Base-by-base conservation (phyloP, 2,113 vertebrate species). In the Microtus montanus region DNA sequence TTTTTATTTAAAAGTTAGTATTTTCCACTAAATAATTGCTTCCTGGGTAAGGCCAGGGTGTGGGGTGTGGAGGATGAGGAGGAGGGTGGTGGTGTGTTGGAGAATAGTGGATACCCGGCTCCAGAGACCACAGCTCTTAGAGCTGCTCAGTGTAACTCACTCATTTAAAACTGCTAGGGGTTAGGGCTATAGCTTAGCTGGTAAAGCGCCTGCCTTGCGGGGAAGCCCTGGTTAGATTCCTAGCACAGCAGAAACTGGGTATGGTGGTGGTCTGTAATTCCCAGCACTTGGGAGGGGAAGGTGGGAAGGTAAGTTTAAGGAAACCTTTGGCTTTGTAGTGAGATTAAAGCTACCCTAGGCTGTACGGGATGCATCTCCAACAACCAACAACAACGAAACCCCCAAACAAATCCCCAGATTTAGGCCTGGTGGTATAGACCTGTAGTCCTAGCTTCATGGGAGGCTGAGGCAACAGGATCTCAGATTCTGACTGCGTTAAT, bases 11-110 rank as follows among this genome's bases (percentile, higher is more conserved):
- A 82, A 89, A 92, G n/a, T 88, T 52, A 87, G 8, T 49, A 75
- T 95, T 97, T 96, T 61, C 41, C 28, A 92, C 83, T 83, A 86
- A 89, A 54, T 89, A 92, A 68, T 77, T 91, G 83, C 11, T 90
- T 95, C 5, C 61, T 93, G 35, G 28, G 87, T 75, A 95, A 87
- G 35, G 26, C 70, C 35, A 22, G 49, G 41, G 1, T 26, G 13
- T 75, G 47, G 20, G 70, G 33, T 71, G 33, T 22, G 70, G 89
- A 79, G 24, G 15, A 8, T 89, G 24, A 10, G 73, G 75, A 52
- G 89, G 28, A 92, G 91, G 93, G 20, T 26, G n/a, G 52, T 41
- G 80, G 24, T 41, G 7, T 82, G 54, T 28, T n/a, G 22, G 58
- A 61, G 52, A 17, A 28, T 19, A 28, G 54, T 61, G 85, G 38